Evolutionary conservation across 2,888 invertebrate species (phyloP), one percentile per base, ranked within the genome.

Genomic region (Drosophila crucigera): DNA sequence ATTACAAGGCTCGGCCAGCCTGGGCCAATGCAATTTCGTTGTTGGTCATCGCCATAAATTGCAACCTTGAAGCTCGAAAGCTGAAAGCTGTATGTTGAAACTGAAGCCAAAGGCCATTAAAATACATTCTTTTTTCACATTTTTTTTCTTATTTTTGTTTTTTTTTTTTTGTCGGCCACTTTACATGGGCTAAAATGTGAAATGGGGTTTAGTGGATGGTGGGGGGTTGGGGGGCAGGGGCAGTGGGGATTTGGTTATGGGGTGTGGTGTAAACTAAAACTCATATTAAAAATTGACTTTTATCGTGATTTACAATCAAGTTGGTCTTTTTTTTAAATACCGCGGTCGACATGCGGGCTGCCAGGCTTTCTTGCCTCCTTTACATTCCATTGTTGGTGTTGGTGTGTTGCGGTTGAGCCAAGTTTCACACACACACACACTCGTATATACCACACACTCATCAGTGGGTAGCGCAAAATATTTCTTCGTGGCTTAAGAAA

Each of bases 281-380:
- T 84, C 83, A 81, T 88, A 91, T 87, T 89, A 91, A 89, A 91
- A 91, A 90, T 91, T 90, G 91, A 90, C 91, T 90, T 90, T 90
- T 90, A 90, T 90, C 90, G 91, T 90, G 90, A 90, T 90, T 90
- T 90, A 91, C 91, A 91, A 84, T 91, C 88, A 83, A 83, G 78
- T 82, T 91, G 91, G 82, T 84, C 83, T 81, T 82, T 90, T 33
- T 33, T 85, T 88, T 86, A 89, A 89, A 86, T 89, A 90, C 90
- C 89, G 89, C 83, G 89, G 86, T 83, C 90, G 81, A 86, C 89
- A 89, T 90, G 87, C 86, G 85, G 90, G 85, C 43, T 72, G 68
- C 73, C 79, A 69, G 55, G 65, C 68, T 71, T 50, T 37, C 37
- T 39, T 25, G 16, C 35, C 35, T 37, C 25, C 10, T 55, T 28